Evolutionary conservation across 2,888 invertebrate species (phyloP).

Genomic region (Microdon myrmicae): DNA sequence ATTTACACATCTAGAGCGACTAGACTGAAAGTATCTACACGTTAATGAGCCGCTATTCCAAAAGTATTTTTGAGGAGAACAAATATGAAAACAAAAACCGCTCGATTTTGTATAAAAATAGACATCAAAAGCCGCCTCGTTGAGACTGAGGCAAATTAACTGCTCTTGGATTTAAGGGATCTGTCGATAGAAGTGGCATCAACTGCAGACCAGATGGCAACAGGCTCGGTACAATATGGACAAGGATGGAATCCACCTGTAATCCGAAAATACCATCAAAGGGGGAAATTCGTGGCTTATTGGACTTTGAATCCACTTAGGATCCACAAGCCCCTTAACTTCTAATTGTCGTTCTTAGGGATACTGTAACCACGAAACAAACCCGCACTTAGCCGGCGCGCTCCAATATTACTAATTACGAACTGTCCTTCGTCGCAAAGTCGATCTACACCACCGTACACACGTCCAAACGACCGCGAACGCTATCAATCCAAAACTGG

Average conservation of each 20-base stretch:
- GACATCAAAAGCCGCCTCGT: slow-evolving; percentile 31
- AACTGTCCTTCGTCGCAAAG: slow-evolving; percentile 21
- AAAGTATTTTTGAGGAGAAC: too few species aligned
- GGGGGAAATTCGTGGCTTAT: slow-evolving; percentile 9
- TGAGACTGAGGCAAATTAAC: slow-evolving; percentile 32
- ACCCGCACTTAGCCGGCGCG: slow-evolving; percentile 2
- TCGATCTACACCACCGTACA: slow-evolving; percentile 11
- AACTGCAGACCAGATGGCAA: slow-evolving; percentile 34
- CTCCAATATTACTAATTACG: neutral
- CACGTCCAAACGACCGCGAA: slow-evolving; percentile 35
- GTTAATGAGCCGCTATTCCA: too few species aligned
- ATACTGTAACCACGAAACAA: neutral
- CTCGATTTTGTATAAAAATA: too few species aligned
- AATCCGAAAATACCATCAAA: slow-evolving; percentile 12
- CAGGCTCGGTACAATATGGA: slow-evolving; percentile 3
- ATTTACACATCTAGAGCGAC: too few species aligned
- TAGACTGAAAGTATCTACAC: too few species aligned
- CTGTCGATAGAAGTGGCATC: slow-evolving; percentile 4
- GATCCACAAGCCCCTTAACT: slow-evolving; percentile 28
- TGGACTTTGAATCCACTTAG: slow-evolving; percentile 27
- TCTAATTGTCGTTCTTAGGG: slow-evolving; percentile 30
- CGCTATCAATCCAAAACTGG: slow-evolving; percentile 52
- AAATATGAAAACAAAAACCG: too few species aligned
- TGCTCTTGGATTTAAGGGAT: slow-evolving; percentile 11
- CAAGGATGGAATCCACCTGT: slow-evolving; percentile 36